These are phyloP conservation scores for Lordiphosa fenestrarum DNA, from an alignment of 2,888 invertebrate genomes.

Conservation along the genomic window DNA sequence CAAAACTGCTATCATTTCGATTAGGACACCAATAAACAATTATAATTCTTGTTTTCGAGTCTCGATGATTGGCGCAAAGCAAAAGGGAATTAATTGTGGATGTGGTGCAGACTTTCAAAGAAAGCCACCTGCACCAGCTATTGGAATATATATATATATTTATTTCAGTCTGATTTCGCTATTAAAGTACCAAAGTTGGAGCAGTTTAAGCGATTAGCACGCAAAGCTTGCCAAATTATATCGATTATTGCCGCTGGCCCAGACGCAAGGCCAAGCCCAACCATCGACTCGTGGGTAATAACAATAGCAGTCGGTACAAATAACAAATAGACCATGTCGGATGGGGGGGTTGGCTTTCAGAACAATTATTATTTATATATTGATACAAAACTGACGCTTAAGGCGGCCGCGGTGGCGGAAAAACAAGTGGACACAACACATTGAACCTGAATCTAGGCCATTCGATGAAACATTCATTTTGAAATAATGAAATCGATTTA, in stretches of 20 bases:
- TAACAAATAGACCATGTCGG: not conserved
- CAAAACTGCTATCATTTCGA: constrained; percentile 31
- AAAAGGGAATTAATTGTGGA: constrained; percentile 47
- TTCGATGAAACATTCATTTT: too few relatives aligned
- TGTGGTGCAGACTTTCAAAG: too few relatives aligned
- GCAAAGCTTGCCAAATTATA: constrained; percentile 63
- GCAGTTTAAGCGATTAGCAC: constrained; percentile 53
- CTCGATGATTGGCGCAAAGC: constrained; percentile 29
- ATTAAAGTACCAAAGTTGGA: constrained; percentile 21
- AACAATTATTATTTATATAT: too few relatives aligned
- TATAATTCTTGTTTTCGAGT: constrained; percentile 31
- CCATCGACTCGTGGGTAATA: constrained; percentile 32
- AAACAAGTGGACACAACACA: too few relatives aligned
- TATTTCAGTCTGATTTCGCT: constrained; percentile 14
- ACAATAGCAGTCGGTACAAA: constrained; percentile 35
- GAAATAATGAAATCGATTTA: too few relatives aligned
- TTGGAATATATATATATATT: constrained; percentile 8
- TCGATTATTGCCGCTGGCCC: constrained; percentile 61
- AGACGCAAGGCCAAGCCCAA: constrained; percentile 31
- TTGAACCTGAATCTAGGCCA: too few relatives aligned
- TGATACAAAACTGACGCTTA: too few relatives aligned
- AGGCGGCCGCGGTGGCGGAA: too few relatives aligned
- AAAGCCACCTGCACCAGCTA: constrained; percentile 15
- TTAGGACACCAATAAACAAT: constrained; percentile 37
- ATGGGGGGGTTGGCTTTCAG: not conserved